Conservation (phyloP, 2,113 vertebrate genomes). For the Telmatochromis brachygnathus region DNA sequence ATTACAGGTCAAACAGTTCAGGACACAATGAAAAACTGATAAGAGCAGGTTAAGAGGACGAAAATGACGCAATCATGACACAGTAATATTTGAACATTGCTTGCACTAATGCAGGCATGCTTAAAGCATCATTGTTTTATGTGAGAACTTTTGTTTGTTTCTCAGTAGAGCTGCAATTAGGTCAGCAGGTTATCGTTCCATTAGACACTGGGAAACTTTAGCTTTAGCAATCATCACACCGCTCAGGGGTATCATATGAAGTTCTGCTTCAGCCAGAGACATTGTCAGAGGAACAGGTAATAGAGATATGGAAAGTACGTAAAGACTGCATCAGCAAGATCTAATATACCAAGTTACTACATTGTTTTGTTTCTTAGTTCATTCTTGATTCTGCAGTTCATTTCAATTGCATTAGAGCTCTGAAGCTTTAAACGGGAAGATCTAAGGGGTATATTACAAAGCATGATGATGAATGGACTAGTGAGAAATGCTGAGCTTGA, state of each 20-base stretch:
- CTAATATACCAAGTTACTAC: not conserved
- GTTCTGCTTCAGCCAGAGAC: not conserved
- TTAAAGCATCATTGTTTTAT: not conserved
- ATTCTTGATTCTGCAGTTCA: not conserved
- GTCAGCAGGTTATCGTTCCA: not conserved
- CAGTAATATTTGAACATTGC: not conserved
- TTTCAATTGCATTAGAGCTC: not conserved
- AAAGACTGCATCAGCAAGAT: not conserved
- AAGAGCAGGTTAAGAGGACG: fast-evolving
- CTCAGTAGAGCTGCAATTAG: not conserved
- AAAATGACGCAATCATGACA: not conserved
- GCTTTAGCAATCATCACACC: not conserved
- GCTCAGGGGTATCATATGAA: not conserved
- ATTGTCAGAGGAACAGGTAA: not conserved
- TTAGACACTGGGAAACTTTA: not conserved
- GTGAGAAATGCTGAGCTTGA: not conserved
- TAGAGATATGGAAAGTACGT: not conserved
- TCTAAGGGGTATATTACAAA: not conserved
- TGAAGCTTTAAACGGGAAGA: not conserved
- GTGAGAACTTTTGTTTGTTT: not conserved
- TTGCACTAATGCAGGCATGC: not conserved
- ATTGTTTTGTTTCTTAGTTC: not conserved
- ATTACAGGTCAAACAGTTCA: not conserved
- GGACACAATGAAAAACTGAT: not conserved
- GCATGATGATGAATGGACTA: not conserved